Evolutionary conservation across 2,113 vertebrate genomes (phyloP), one percentile per base, ranked within the genome.

Genomic region (Saccopteryx leptura): DNA sequence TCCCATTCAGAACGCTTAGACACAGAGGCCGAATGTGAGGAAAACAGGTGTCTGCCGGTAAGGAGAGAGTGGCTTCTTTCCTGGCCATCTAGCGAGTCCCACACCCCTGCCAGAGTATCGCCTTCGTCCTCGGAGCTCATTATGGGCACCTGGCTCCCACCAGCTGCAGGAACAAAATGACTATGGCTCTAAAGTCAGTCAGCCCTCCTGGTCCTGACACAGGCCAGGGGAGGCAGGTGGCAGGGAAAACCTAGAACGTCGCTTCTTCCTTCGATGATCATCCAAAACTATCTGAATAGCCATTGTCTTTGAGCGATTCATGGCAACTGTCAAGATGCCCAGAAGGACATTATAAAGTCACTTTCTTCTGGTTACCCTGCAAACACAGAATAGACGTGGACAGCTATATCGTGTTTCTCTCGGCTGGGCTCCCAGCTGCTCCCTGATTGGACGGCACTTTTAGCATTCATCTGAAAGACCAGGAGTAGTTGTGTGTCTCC

Each of bases 101-200:
- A 2, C 1, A 26, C 0, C 33, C 39, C 39, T 14, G 1, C 7
- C 50, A 39, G 39, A 87, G 26, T 50, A 68, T 82, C 17, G 5
- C 1, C 65, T 78, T 26, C 12, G 14, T 33, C 75, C 60, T 87
- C 76, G 60, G 46, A 0, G 31, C 15, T 66, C 58, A 24, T 23
- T 10, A 48, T 5, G 0, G 72, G 31, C 14, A 50, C 31, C 76
- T 56, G 31, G 21, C 71, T 54, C 31, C 21, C 58, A 9, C 5
- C 0, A 72, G 50, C 69, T 2, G 4, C 11, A 72, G 39, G 33
- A 81, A 9, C 33, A 68, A 11, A 31, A 63, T 31, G 18, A 68
- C 1, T 4, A 2, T 5, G 23, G 15, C 39, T 52, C 2, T 19
- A 31, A 14, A 39, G 39, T 39, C 39, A 39, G 1, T 2, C 39